Base-by-base conservation (phyloP, 2,113 vertebrate species). In the Herpailurus yagouaroundi region DNA sequence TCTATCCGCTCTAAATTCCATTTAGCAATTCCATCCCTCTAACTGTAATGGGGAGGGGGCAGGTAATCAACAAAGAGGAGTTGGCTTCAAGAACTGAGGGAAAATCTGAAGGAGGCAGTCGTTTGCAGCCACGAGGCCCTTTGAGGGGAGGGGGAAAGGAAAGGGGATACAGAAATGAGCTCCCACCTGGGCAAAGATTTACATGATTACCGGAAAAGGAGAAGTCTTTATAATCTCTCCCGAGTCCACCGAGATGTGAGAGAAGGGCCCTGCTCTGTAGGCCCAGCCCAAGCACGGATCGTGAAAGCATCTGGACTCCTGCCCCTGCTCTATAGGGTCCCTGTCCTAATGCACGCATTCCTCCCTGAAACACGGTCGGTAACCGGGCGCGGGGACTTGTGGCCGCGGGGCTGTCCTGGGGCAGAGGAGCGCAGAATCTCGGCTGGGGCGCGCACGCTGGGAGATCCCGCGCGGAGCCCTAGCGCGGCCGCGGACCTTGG, bases 401-500 rank as follows among this genome's bases (percentile, higher is more conserved):
- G 31, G 7, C 86, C 4, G 25, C 76, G 0, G 31, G 80, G 18
- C 68, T 4, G 36, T 86, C 71, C 52, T 8, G 25, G 5, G 52
- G 81, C 4, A 8, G 50, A 48, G n/a, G 21, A 57, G 71, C 45
- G 18, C 60, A 1, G 38, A 68, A 38, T 27, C 55, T 50, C 0
- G 9, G 14, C 50, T 4, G 5, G 18, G 52, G 66, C 38, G 27
- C 11, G 23, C 45, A 5, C 76, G 0, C 2, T n/a, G 1, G 80
- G 31, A 27, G 60, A 16, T 33, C 48, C 84, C 0, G 23, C 36
- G 3, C 13, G 1, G 50, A 66, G 68, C 4, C 27, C 2, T 7
- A 6, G 1, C n/a, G 6, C 38, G 1, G 48, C 21, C 3, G 36
- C 18, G 0, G 45, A 68, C 23, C 69, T 2, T 0, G 29, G n/a